These are phyloP conservation scores for Spicauda simplicius DNA, from an alignment of 2,888 invertebrate genomes.

Conservation along the genomic window DNA sequence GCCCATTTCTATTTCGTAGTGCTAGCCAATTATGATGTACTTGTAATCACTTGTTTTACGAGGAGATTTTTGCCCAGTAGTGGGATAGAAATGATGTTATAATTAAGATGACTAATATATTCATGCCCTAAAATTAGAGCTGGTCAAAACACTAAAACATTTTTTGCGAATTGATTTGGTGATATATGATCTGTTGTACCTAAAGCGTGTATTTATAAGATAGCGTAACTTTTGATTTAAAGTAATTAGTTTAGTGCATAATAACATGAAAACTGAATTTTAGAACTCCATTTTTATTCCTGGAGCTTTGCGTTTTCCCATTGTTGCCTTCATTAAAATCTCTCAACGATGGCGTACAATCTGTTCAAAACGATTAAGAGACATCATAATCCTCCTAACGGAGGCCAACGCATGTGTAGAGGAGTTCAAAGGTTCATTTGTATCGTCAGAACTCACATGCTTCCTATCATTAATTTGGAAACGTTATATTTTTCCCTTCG, in stretches of 20 bases:
- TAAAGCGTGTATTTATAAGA: too few species aligned
- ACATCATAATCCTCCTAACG: slow-evolving; percentile 17
- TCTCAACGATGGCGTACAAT: slow-evolving; percentile 13
- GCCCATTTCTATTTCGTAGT: neutral
- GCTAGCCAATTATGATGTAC: neutral
- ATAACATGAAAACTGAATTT: neutral
- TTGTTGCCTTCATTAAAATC: slow-evolving; percentile 22
- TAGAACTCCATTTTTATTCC: neutral
- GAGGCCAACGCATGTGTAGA: slow-evolving; percentile 8
- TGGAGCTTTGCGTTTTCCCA: neutral
- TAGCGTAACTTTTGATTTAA: too few species aligned
- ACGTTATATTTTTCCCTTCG: neutral
- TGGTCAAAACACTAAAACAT: too few species aligned
- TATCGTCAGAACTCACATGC: slow-evolving; percentile 14
- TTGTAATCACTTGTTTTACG: neutral
- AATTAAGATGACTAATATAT: too few species aligned
- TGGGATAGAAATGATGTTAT: too few species aligned
- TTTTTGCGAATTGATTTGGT: too few species aligned
- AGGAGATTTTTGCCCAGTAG: too few species aligned
- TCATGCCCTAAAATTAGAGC: too few species aligned
- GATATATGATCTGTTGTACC: too few species aligned
- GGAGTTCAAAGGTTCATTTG: slow-evolving; percentile 17
- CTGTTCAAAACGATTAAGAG: slow-evolving; percentile 16
- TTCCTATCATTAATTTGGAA: slow-evolving; percentile 33
- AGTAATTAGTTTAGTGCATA: neutral